These are phyloP conservation scores for Bhutanitis thaidina DNA, from an alignment of 2,888 invertebrate genomes.

Conservation along the genomic window DNA sequence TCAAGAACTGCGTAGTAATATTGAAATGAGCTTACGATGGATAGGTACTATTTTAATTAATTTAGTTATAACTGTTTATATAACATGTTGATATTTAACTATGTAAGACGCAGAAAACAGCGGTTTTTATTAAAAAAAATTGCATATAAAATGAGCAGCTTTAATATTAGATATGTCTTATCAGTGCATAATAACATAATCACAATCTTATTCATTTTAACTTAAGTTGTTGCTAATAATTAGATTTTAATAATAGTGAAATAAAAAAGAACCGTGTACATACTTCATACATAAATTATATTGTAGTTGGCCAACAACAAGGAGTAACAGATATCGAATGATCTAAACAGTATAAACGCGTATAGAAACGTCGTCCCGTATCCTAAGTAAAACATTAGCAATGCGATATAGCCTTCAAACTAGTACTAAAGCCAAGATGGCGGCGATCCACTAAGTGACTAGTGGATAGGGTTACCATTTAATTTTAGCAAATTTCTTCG, in stretches of 20 bases:
- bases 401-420: conserved; percentile 22
- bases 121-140: too few species aligned
- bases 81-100: too few species aligned
- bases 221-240: too few species aligned
- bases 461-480: conserved; percentile 16
- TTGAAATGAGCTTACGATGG: too few species aligned
- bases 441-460: conserved; percentile 27
- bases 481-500: background rate
- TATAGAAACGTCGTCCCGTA: conserved; percentile 16
- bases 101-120: too few species aligned
- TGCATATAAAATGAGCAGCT: too few species aligned
- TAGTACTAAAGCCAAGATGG: conserved; percentile 52
- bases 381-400: conserved; percentile 21
- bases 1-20: too few species aligned
- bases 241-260: background rate
- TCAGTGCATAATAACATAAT: too few species aligned
- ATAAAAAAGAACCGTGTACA: background rate
- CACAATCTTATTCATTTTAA: too few species aligned
- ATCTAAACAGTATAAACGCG: conserved; percentile 17
- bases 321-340: conserved; percentile 3
- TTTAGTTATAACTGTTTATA: too few species aligned
- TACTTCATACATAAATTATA: conserved; percentile 4
- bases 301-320: background rate
- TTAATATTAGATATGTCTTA: too few species aligned
- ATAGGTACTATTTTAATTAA: too few species aligned